Conservation (phyloP, 2,113 vertebrate genomes). For the Semicossyphus pulcher region DNA sequence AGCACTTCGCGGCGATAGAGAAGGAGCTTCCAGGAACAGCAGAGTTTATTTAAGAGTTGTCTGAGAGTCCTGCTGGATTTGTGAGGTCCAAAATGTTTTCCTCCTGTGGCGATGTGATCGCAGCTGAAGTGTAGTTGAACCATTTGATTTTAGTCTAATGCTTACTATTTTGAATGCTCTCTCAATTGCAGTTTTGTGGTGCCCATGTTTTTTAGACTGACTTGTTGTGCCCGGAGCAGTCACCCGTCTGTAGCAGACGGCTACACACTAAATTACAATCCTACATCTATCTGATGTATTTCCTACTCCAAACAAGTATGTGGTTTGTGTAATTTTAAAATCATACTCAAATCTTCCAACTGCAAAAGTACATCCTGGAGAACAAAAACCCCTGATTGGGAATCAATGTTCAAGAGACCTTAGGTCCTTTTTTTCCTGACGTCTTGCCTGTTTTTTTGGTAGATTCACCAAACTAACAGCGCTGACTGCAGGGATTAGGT, state of each 20-base stretch:
- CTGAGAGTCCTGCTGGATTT: background rate
- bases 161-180: no score
- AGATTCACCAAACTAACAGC: background rate
- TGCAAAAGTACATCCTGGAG: no score
- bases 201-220: background rate
- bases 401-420: background rate
- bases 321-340: background rate
- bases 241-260: background rate
- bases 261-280: background rate
- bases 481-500: background rate
- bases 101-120: no score
- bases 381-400: background rate
- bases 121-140: no score
- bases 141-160: no score
- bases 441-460: background rate
- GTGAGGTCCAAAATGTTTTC: background rate
- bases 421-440: background rate
- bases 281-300: background rate
- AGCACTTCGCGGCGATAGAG: constrained; percentile 38
- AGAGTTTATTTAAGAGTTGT: constrained; percentile 45
- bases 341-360: background rate
- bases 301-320: background rate
- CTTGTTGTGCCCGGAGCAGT: background rate
- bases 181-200: background rate
- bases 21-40: constrained; percentile 42